Evolutionary conservation across 2,113 vertebrate species (phyloP), one percentile per base, ranked within the genome.

Genomic region (Rhinolophus ferrumequinum): DNA sequence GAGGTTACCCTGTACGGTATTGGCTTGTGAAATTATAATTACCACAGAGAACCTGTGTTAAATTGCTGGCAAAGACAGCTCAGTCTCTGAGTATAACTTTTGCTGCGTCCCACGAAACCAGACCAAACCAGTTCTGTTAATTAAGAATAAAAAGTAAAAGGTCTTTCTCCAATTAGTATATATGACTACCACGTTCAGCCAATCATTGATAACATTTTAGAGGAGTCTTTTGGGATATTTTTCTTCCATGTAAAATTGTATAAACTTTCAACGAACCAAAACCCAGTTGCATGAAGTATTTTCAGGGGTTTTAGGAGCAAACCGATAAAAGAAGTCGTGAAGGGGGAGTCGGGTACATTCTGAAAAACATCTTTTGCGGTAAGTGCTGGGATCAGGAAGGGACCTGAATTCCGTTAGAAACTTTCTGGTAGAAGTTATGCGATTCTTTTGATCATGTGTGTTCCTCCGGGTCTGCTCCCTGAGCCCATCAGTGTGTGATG

Each of bases 271-370:
- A 1, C 84, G 66, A 90, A 60, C 38, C n/a, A 67, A 94, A 91
- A 76, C 70, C 33, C 52, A 35, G 28, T 35, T 67, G 60, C 54
- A 38, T 11, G 21, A 19, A 80, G 19, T 93, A 77, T 90, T 33
- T 86, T 66, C 64, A 86, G 41, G 50, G 85, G n/a, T 52, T 88
- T 95, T 86, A 70, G n/a, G 77, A 91, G 24, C 26, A 81, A 91
- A 88, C 26, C 10, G 69, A 2, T 67, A 69, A 93, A 80, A 13
- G 33, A 26, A 4, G 50, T 35, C 41, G 28, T 41, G 50, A 80
- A 80, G 8, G 28, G 8, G 28, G 5, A 90, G 69, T 93, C 5
- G 58, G 80, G 28, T 35, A 18, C 83, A 47, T 87, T 87, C 6
- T 80, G 35, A 64, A 90, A 82, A 87, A 60, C 38, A 79, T 5